Conservation (phyloP, 2,888 invertebrate genomes). For the Tetragonisca angustula region DNA sequence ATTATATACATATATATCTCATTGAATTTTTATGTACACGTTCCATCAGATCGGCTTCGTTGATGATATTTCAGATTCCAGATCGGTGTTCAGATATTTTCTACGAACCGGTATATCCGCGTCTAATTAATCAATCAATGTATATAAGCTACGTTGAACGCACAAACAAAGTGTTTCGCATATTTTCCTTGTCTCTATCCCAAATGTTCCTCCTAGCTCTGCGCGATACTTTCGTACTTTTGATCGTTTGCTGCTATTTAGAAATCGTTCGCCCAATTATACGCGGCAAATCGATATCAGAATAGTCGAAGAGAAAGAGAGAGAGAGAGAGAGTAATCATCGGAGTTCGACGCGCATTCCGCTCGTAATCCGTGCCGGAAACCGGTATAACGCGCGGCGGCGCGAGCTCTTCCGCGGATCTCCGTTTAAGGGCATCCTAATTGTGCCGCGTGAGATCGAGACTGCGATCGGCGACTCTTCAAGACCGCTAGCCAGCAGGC, state of each 20-base stretch:
- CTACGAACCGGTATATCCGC: no score
- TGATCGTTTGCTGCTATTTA: neutral
- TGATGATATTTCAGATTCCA: no score
- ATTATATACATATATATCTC: no score
- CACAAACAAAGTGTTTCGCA: no score
- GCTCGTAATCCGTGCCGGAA: conserved; percentile 56
- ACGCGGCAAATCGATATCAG: conserved; percentile 16
- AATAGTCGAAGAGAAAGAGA: neutral
- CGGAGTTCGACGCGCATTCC: conserved; percentile 47
- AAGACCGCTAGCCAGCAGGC: conserved; percentile 50
- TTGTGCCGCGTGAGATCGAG: conserved; percentile 68
- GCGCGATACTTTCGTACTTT: neutral
- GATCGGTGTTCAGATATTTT: no score
- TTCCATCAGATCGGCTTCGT: no score
- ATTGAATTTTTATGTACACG: no score
- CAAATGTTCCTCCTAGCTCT: neutral
- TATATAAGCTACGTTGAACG: no score
- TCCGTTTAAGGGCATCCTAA: conserved; percentile 71
- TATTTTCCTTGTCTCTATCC: neutral
- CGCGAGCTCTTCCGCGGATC: conserved; percentile 49
- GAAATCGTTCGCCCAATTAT: conserved; percentile 36
- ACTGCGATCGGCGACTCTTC: conserved; percentile 64
- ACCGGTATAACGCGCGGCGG: conserved; percentile 56
- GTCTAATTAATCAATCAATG: no score
- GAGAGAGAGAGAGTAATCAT: neutral